These are phyloP conservation scores for Drosophila obscura DNA, from an alignment of 1,140 invertebrate genomes.

Conservation along the genomic window DNA sequence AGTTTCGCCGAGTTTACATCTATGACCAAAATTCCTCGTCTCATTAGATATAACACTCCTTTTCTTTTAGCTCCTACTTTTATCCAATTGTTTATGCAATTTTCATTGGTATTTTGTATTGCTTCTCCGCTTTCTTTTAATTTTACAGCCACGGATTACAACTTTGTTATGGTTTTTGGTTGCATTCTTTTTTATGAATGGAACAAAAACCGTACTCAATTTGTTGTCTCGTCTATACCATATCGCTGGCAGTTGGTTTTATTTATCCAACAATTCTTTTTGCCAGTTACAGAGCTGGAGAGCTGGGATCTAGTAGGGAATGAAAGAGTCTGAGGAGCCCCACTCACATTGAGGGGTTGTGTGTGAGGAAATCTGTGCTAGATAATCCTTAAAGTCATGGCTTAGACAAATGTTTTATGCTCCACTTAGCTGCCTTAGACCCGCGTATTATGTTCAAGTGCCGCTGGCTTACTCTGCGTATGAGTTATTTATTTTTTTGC, in stretches of 20 bases:
- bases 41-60: too few species aligned
- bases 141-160: slow-evolving; percentile 34
- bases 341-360: slow-evolving; percentile 1
- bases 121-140: slow-evolving; percentile 13
- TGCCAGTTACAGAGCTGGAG: not conserved
- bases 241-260: too few species aligned
- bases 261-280: too few species aligned
- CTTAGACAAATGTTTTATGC: slow-evolving; percentile 69
- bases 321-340: slow-evolving; percentile 59
- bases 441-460: slow-evolving; percentile 45
- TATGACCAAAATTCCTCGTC: slow-evolving; percentile 1
- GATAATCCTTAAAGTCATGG: slow-evolving; percentile 62
- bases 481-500: slow-evolving; percentile 70
- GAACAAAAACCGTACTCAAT: slow-evolving; percentile 42
- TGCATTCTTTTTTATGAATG: slow-evolving; percentile 15
- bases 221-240: slow-evolving; percentile 25
- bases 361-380: slow-evolving; percentile 21
- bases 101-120: slow-evolving; percentile 12
- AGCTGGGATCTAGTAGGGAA: slow-evolving; percentile 16
- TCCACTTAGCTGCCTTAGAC: slow-evolving; percentile 65
- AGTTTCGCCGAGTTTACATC: not conserved
- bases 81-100: slow-evolving; percentile 3
- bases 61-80: not conserved
- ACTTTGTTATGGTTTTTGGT: slow-evolving; percentile 51
- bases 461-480: slow-evolving; percentile 60